A percentile compares a stretch with the other conserved stretches of the same genome.
Conservation (phyloP, 1,140 invertebrate species). For the Cydia splendana region DNA sequence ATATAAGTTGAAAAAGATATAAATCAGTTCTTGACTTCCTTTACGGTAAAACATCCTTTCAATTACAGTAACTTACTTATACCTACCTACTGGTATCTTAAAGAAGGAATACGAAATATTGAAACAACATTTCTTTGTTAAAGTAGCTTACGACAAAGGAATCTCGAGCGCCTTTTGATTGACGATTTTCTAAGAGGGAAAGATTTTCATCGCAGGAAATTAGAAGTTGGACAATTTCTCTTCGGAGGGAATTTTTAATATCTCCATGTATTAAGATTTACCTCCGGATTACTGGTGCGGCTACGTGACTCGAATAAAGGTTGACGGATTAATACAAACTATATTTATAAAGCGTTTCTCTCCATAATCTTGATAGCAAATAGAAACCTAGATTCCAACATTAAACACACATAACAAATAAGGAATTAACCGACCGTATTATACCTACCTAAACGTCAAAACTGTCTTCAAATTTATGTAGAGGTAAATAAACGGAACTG, state of each 20-base stretch:
- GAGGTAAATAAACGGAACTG: background rate
- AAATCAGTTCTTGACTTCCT: background rate
- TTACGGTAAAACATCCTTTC: background rate
- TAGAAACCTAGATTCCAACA: background rate
- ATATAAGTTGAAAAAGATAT: no score
- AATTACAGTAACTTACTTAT: constrained; percentile 28
- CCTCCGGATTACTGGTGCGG: constrained; percentile 41
- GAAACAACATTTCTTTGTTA: constrained; percentile 30
- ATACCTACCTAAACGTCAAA: no score
- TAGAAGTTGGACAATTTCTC: constrained; percentile 62
- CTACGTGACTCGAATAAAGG: constrained; percentile 45
- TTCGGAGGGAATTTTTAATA: constrained; percentile 62
- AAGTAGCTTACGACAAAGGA: constrained; percentile 41
- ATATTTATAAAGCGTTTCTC: background rate
- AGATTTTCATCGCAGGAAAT: constrained; percentile 68
- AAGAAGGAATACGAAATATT: constrained; percentile 32
- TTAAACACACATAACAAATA: background rate
- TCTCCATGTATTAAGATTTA: constrained; percentile 65
- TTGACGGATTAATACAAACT: constrained; percentile 41
- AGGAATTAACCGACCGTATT: no score
- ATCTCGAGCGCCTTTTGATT: constrained; percentile 58
- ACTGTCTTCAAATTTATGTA: background rate
- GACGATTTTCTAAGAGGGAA: constrained; percentile 68
- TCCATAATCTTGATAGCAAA: background rate
- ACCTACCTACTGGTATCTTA: constrained; percentile 19